These are phyloP conservation scores for Botia almorhae DNA, from an alignment of 2,797 vertebrate species.

Conservation along the genomic window DNA sequence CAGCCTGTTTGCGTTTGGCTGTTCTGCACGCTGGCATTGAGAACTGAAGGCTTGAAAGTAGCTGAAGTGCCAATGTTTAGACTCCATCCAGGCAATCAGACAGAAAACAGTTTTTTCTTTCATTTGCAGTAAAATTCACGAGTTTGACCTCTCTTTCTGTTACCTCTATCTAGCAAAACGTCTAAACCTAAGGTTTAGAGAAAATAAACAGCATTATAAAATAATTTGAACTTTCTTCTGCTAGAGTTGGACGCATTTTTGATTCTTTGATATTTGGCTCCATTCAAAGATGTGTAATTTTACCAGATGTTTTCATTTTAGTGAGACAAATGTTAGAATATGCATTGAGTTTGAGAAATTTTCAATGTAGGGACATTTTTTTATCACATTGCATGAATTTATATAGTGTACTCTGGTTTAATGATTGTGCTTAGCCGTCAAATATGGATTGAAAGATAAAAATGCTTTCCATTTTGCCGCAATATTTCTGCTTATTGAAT, in stretches of 20 bases:
- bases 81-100: constrained; percentile 45
- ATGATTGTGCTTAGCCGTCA: not conserved
- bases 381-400: not conserved
- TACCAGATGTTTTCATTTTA: not conserved
- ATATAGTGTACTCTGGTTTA: constrained; percentile 22
- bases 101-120: constrained; percentile 52
- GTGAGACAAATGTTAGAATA: not conserved
- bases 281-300: not conserved
- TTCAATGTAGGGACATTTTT: not conserved
- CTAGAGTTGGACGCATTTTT: not conserved
- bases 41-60: constrained; percentile 53
- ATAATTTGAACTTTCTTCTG: constrained; percentile 39
- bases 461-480: not conserved
- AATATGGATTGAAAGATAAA: not conserved
- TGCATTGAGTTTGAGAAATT: not conserved
- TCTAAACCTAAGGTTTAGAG: not conserved
- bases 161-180: constrained; percentile 6
- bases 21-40: constrained; percentile 50
- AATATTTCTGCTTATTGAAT: too few species aligned
- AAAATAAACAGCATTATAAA: constrained; percentile 7
- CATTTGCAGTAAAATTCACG: constrained; percentile 13
- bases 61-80: constrained; percentile 58
- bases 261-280: not conserved
- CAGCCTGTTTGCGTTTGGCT: constrained; percentile 62
- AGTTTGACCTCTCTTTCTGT: constrained; percentile 33